Evolutionary conservation across 1,140 invertebrate species (phyloP), one percentile per base, ranked within the genome.

Genomic region (Anastrepha obliqua): DNA sequence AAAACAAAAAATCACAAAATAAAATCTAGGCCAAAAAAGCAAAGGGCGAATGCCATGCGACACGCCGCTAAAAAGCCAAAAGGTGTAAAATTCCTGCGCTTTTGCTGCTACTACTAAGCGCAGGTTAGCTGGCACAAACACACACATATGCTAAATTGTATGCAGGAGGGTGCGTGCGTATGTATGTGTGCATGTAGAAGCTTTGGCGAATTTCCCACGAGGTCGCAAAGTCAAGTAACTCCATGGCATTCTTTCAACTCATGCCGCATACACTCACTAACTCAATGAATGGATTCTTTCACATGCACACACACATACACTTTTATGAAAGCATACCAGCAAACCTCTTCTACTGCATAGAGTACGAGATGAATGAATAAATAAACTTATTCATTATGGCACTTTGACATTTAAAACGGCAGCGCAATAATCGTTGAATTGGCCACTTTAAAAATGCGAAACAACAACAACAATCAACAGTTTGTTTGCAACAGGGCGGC

Each of bases 321-420:
- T 29, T 5, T 62, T 5, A 6, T 62, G 5, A 17, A 62, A 67
- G 20, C 6, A 67, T 15, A 39, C 8, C 5, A 67, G 29, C n/a
- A 81, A 81, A 74, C 8, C 74, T 47, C 70, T 78, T 29, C 47
- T 55, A 17, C 8, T 9, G 55, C 74, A 51, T 29, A 29, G 29
- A 74, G 39, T 44, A 74, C 44, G 74, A n/a, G 17, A 74, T 74
- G 74, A 55, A 81, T 81, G 74, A 81, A 81, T 81, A 81, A 81
- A 81, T 81, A 55, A 58, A 58, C 74, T 81, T 81, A 81, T 81
- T 81, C 74, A 81, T 81, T 81, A 81, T 81, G 74, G 74, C 74
- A 81, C 74, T 81, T 81, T 81, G 74, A 81, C 74, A 81, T 55
- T 81, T 81, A 81, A 81, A 81, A 81, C 47, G 47, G 74, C n/a